Evolutionary conservation across 1,140 invertebrate genomes (phyloP).

Genomic region (Temnothorax nylanderi): DNA sequence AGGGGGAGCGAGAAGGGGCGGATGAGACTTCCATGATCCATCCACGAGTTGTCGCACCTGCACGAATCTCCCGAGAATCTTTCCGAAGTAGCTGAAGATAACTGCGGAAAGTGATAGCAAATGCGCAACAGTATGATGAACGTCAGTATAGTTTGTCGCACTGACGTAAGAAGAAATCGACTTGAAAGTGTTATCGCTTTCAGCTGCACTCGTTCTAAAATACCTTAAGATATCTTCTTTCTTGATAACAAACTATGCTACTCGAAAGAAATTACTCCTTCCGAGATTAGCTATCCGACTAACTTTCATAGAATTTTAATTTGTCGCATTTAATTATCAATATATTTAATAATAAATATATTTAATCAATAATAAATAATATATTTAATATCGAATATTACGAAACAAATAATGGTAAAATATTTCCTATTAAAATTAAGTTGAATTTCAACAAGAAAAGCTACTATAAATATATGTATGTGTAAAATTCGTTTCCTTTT

Average conservation of each 20-base stretch:
- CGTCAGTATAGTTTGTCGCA: background rate
- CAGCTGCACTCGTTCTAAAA: background rate
- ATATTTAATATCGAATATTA: background rate
- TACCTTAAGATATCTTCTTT: background rate
- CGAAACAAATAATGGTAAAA: background rate
- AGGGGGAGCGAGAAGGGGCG: background rate
- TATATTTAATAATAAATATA: too few species aligned
- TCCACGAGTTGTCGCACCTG: conserved; percentile 26
- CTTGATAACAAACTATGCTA: background rate
- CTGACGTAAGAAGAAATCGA: background rate
- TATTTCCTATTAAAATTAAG: background rate
- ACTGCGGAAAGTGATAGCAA: conserved; percentile 1
- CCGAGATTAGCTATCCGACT: too few species aligned
- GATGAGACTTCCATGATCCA: conserved; percentile 19
- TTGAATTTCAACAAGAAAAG: background rate
- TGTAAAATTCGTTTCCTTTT: background rate
- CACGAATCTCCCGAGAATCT: conserved; percentile 30
- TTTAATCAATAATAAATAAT: too few species aligned
- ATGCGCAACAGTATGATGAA: conserved; percentile 30
- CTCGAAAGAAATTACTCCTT: background rate
- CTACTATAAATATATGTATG: background rate
- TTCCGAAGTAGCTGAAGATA: background rate
- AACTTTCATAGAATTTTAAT: conserved; percentile 1
- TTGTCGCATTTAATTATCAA: background rate
- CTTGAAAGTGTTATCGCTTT: background rate